A percentile compares a stretch with the other conserved stretches of the same genome.
phyloP scores from a whole-genome alignment of 2,797 vertebrate genomes.

The Siniperca obscura region DNA sequence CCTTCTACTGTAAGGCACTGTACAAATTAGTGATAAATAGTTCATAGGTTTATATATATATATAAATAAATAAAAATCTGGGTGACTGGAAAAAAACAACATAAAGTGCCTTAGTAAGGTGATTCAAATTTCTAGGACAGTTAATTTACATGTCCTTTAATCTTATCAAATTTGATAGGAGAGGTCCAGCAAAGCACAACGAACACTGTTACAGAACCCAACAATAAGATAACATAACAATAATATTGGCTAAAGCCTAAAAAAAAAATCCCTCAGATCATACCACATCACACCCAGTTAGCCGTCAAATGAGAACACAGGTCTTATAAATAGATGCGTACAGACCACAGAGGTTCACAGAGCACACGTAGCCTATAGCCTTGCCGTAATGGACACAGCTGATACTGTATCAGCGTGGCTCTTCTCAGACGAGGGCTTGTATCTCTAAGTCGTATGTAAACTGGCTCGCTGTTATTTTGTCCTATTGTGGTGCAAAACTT shows the following conservation, averaged over 20 bases:
- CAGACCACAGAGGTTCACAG: background rate
- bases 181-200: background rate
- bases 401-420: background rate
- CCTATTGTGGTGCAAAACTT: too few relatives aligned
- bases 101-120: too few relatives aligned
- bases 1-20: background rate
- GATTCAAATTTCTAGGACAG: too few relatives aligned
- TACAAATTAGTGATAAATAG: background rate
- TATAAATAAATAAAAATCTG: too few relatives aligned
- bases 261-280: background rate
- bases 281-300: slow-evolving; percentile 13
- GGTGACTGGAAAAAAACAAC: too few relatives aligned
- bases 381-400: background rate
- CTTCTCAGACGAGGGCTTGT: background rate
- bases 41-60: too few relatives aligned
- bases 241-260: background rate
- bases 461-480: too few relatives aligned
- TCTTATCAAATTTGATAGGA: background rate
- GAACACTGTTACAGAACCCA: background rate
- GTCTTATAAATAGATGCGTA: slow-evolving; percentile 10
- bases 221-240: background rate
- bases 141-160: background rate
- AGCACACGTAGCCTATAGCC: background rate
- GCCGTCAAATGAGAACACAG: background rate
- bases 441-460: background rate